Base-by-base conservation (phyloP, 2,888 invertebrate genomes). In the Tinea semifulvella region DNA sequence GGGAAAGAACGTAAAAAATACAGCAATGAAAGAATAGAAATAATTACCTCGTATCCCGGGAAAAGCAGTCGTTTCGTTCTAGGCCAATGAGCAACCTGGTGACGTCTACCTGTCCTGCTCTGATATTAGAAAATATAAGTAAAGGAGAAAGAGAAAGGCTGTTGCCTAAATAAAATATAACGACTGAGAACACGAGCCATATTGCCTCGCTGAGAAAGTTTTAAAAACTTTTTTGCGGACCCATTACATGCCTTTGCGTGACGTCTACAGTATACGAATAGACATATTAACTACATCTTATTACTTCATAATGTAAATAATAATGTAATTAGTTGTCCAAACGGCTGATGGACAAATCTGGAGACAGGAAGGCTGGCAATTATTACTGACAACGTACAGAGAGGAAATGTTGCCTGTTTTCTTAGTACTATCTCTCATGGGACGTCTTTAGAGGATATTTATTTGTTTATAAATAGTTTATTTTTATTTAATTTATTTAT, bases 181-280 rank as follows among this genome's bases (percentile, higher is more conserved):
- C 74, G 79, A 70, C 69, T 71, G 73, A 74, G 77, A 80, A 79
- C 77, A 75, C 77, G 79, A 77, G 80, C 80, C 80, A 80, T 81
- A 81, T 81, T 81, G 82, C 81, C 76, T 80, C 75, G 75, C 69
- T 75, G 77, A 72, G 76, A 82, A 82, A 82, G 77, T 82, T 82
- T 80, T 81, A 69, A 81, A 82, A 82, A 82, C 74, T 82, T 82
- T 82, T 81, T 81, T 80, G 77, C 79, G 75, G 80, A 73, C 75
- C 80, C 77, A 80, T 80, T 80, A 81, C 77, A 75, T 76, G 81
- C 70, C 65, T 56, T 55, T 59, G 63, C 65, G 55, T 56, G 51
- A 61, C n/a, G 13, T 27, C 42, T 27, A 38, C 17, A 22, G 25
- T 7, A 36, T 18, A 36, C 36, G 18, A 17, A 3, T 16, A 36